Percentiles rank a stretch among this genome's conserved stretches.
These are phyloP conservation scores for Ifrita kowaldi DNA, from an alignment of 2,113 vertebrate species.

Conservation along the genomic window DNA sequence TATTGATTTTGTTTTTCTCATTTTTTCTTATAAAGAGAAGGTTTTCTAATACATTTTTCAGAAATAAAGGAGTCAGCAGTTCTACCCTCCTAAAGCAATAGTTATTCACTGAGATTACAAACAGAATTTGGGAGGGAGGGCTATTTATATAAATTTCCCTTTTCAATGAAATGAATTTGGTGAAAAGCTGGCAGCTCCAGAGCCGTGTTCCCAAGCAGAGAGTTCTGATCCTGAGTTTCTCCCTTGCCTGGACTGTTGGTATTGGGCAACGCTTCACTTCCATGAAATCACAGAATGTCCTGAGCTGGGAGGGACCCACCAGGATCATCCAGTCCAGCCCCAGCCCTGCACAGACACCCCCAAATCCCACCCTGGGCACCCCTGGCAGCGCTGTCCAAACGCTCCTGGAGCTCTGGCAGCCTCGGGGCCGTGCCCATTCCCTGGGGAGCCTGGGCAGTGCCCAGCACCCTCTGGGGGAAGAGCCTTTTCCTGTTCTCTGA, in stretches of 20 bases:
- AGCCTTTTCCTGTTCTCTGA: neutral
- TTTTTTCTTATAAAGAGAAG: slow-evolving; percentile 72
- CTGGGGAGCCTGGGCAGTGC: neutral
- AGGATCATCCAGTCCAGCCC: rapidly evolving
- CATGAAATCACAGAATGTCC: rapidly evolving
- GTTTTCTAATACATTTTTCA: slow-evolving; percentile 57
- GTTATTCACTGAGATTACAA: slow-evolving; percentile 54
- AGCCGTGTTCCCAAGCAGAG: rapidly evolving
- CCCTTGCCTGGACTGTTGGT: rapidly evolving
- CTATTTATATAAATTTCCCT: slow-evolving; percentile 48
- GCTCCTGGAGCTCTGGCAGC: neutral
- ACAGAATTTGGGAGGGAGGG: slow-evolving; percentile 22
- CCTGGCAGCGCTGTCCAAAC: rapidly evolving
- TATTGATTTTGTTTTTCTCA: slow-evolving; percentile 72
- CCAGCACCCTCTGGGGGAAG: neutral
- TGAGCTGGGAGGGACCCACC: neutral
- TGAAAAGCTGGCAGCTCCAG: neutral
- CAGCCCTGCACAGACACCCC: neutral
- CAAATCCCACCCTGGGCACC: neutral
- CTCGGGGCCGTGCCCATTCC: neutral
- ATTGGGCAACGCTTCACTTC: rapidly evolving
- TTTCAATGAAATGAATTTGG: neutral
- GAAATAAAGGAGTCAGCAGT: slow-evolving; percentile 51
- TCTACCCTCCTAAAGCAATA: slow-evolving; percentile 43
- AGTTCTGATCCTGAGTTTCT: neutral